Base-by-base conservation (phyloP, 2,113 vertebrate species). In the Neoarius graeffei region DNA sequence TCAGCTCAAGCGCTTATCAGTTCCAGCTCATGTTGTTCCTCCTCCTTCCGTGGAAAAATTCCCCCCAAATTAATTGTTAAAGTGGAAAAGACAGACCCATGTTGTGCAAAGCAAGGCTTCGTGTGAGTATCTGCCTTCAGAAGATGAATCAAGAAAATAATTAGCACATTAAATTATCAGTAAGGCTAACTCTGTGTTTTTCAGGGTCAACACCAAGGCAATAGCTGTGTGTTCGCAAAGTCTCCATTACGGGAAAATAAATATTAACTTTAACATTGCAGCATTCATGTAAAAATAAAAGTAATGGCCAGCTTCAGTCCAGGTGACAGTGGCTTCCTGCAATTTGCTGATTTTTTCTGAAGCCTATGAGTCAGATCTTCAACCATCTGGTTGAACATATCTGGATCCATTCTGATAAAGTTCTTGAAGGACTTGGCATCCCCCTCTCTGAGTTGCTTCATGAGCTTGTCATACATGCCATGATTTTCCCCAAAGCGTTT, bases 191-290 rank as follows among this genome's bases (percentile, higher is more conserved):
- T 1, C 19, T 56, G 3, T 30, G 27, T 42, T 23, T 62, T 64
- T 69, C 69, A 89, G 88, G 85, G 66, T 89, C 25, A 64, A 89
- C 88, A 20, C 7, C 7, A 0, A 73, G 5, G 30, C 50, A 79
- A 50, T 11, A 54, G 76, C 25, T 79, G 76, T 79, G 76, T 79
- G 76, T 79, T 27, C 76, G 76, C 50, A 54, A 15, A 17, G 50
- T 79, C 25, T 15, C 5, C 1, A 25, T 25, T 56, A 56, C 2
- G 66, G 25, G 85, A 8, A 17, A 64, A 59, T 30, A 15, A 3
- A 23, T 14, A 15, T 74, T 19, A 19, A 42, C 42, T 7, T 20
- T 57, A 50, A 17, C 10, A 30, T 5, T 0, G 5, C 17, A 67
- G 23, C 35, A 74, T 23, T 5, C n/a, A 42, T 35, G 35, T 35